Percentiles rank a stretch among this genome's conserved stretches.
Evolutionary conservation across 2,888 invertebrate genomes (phyloP).

Genomic region (Troides aeacus): DNA sequence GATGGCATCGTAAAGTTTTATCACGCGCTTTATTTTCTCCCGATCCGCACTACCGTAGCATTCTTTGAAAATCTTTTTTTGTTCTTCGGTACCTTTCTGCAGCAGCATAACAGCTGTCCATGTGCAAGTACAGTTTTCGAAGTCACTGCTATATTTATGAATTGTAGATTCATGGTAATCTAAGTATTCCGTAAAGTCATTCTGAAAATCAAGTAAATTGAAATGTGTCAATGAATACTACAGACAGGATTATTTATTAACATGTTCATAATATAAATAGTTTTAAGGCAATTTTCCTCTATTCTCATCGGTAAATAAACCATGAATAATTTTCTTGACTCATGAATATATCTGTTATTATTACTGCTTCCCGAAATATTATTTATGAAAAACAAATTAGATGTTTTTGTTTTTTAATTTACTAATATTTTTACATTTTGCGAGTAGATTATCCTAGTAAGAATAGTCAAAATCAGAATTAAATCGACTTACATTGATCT

Average conservation of each 20-base stretch:
- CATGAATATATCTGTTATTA: neutral
- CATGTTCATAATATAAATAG: no score
- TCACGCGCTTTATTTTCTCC: constrained; percentile 75
- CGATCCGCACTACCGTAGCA: constrained; percentile 85
- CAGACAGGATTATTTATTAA: no score
- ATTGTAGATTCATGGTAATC: constrained; percentile 85
- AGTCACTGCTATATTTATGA: constrained; percentile 93
- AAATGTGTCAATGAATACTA: no score
- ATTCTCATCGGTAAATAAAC: constrained; percentile 83
- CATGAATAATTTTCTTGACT: constrained; percentile 86
- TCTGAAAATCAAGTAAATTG: constrained; percentile 59
- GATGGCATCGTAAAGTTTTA: constrained; percentile 76
- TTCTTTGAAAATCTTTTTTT: constrained; percentile 58
- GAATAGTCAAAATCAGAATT: neutral
- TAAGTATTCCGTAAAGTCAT: constrained; percentile 92
- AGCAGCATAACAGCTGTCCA: no score
- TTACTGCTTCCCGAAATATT: neutral
- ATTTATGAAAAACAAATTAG: neutral
- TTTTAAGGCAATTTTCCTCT: no score
- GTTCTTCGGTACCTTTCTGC: no score
- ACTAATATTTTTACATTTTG: neutral
- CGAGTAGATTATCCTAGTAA: neutral
- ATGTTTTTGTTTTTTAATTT: neutral
- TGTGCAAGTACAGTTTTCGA: constrained; percentile 49
- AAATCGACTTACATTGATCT: constrained; percentile 85